Evolutionary conservation across 2,797 vertebrate species (phyloP).

Genomic region (Hemitrygon akajei): DNA sequence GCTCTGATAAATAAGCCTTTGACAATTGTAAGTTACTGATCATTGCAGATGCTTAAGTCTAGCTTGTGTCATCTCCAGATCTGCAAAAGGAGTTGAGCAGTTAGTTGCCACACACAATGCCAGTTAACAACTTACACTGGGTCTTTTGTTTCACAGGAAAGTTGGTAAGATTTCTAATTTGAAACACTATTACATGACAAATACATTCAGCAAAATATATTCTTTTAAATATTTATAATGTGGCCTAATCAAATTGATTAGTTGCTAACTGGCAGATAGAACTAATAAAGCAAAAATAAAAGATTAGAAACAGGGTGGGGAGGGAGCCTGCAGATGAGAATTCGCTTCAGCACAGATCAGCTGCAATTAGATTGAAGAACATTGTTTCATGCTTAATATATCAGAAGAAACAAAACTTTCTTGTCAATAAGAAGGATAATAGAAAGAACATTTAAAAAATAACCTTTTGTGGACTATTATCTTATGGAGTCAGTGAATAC

Average conservation of each 20-base stretch:
- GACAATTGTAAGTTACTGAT: neutral
- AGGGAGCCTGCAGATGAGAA: neutral
- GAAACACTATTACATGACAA: neutral
- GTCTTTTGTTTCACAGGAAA: neutral
- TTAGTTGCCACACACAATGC: neutral
- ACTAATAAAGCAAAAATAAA: slow-evolving; percentile 17
- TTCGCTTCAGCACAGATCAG: neutral
- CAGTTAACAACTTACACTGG: slow-evolving; percentile 12
- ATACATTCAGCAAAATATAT: neutral
- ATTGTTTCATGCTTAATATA: neutral
- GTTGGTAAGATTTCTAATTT: neutral
- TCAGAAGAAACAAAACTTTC: neutral
- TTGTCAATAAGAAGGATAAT: slow-evolving; percentile 5
- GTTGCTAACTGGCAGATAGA: neutral
- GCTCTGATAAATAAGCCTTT: neutral
- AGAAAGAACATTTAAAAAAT: neutral
- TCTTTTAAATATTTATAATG: slow-evolving; percentile 15
- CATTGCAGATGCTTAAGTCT: neutral
- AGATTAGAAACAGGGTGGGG: neutral
- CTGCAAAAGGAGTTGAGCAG: neutral
- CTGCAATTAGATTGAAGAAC: neutral
- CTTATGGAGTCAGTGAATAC: neutral
- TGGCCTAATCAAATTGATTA: slow-evolving; percentile 22
- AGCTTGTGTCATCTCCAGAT: neutral
- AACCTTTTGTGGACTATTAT: neutral